Percentiles rank a stretch among this genome's conserved stretches.
Evolutionary conservation across 2,888 invertebrate species (phyloP).

Genomic region (Sminthurinus aureus): DNA sequence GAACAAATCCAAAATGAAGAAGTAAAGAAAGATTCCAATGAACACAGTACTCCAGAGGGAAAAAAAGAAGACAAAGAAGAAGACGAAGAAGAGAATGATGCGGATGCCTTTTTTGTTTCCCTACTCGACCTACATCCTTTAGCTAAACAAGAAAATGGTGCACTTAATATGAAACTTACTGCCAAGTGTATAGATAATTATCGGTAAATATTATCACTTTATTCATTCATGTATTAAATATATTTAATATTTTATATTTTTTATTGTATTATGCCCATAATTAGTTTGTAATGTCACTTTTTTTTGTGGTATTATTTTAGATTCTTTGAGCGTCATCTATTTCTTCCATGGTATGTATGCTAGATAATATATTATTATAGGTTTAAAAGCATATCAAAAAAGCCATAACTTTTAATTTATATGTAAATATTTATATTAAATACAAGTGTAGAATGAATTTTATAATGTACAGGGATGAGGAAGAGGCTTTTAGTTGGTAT

Average conservation of each 20-base stretch:
- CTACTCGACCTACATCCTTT: conserved; percentile 31
- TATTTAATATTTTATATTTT: background rate
- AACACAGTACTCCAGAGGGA: no score
- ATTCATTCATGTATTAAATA: background rate
- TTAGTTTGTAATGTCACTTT: no score
- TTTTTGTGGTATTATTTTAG: background rate
- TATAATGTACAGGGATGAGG: background rate
- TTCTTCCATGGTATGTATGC: background rate
- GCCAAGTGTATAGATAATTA: conserved; percentile 37
- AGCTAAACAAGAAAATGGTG: conserved; percentile 28
- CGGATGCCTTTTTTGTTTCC: background rate
- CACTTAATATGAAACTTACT: conserved; percentile 26
- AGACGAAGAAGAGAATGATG: background rate
- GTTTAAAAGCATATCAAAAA: no score
- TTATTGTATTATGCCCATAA: background rate
- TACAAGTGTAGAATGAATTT: no score
- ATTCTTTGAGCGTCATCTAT: conserved; percentile 30
- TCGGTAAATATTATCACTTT: conserved; percentile 7
- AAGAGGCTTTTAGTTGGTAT: conserved; percentile 31
- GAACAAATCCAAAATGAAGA: background rate
- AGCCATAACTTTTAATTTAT: no score
- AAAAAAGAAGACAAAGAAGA: background rate
- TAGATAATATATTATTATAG: no score
- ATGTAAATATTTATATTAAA: no score
- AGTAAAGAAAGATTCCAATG: background rate